These are phyloP conservation scores for Drosophila nebulosa DNA, from an alignment of 1,140 invertebrate genomes.

Conservation along the genomic window DNA sequence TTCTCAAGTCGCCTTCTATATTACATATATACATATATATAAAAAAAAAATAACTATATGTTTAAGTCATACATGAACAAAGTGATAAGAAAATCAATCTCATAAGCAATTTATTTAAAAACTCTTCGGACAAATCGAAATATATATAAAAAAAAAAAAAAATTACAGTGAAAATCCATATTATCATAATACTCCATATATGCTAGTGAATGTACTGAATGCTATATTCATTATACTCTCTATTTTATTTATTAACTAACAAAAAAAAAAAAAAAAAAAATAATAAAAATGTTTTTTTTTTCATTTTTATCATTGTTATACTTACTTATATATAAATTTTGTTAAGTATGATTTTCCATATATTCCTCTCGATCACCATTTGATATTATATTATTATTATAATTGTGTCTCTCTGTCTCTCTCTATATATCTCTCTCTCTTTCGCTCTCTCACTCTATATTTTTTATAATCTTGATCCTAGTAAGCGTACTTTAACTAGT, in stretches of 20 bases:
- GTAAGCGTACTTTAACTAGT: background rate
- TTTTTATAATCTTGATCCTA: background rate
- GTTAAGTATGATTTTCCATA: slow-evolving; percentile 27
- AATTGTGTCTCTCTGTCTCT: slow-evolving; percentile 23
- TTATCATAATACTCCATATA: slow-evolving; percentile 68
- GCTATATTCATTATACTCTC: slow-evolving; percentile 80
- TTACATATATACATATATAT: background rate
- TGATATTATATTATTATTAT: slow-evolving; percentile 40
- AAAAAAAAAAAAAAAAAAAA: slow-evolving; percentile 80
- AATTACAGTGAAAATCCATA: slow-evolving; percentile 43
- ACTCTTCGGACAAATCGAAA: slow-evolving; percentile 40
- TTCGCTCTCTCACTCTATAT: slow-evolving; percentile 16
- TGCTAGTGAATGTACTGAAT: slow-evolving; percentile 81
- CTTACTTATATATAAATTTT: slow-evolving; percentile 22
- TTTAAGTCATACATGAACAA: background rate
- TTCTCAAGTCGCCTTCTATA: slow-evolving; percentile 42
- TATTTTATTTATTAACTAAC: slow-evolving; percentile 80
- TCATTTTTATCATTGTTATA: slow-evolving; percentile 35
- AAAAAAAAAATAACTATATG: background rate
- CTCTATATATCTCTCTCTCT: slow-evolving; percentile 10
- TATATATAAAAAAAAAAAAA: slow-evolving; percentile 34
- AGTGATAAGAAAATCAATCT: slow-evolving; percentile 11
- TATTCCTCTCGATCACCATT: slow-evolving; percentile 24
- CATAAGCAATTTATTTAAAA: slow-evolving; percentile 38
- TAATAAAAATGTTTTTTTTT: slow-evolving; percentile 30